Conservation (phyloP, 2,113 vertebrate genomes). For the Myotis davidii region DNA sequence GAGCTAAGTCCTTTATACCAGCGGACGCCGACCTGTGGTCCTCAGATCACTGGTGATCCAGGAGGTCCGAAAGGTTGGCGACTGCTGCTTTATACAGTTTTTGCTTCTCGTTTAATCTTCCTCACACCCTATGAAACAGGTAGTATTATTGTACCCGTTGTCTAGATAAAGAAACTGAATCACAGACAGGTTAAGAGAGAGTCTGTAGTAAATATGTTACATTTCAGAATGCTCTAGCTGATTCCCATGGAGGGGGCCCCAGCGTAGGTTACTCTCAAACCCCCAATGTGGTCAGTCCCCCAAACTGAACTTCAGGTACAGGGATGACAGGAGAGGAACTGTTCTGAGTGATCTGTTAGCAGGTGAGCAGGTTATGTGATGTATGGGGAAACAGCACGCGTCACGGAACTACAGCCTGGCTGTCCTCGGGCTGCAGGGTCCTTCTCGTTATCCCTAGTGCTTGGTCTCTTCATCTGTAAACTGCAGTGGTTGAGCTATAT, state of each 20-base stretch:
- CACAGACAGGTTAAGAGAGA: background rate
- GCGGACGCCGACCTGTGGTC: too few relatives aligned
- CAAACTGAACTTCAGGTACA: background rate
- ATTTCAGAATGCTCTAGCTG: background rate
- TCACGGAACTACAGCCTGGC: background rate
- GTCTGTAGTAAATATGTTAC: background rate
- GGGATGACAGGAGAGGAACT: background rate
- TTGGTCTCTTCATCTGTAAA: background rate
- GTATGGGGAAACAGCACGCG: background rate
- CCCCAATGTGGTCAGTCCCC: background rate
- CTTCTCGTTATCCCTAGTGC: background rate
- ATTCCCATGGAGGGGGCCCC: background rate
- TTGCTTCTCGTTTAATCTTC: background rate
- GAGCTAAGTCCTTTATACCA: background rate
- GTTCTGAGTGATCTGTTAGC: background rate
- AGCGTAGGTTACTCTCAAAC: background rate
- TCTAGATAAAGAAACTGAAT: background rate
- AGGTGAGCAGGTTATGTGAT: background rate
- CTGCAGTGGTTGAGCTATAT: background rate
- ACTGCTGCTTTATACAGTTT: background rate
- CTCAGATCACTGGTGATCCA: too few relatives aligned
- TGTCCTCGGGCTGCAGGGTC: background rate
- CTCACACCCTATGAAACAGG: background rate
- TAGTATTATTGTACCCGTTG: background rate
- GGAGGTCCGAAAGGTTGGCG: too few relatives aligned